Base-by-base conservation (phyloP, 2,797 vertebrate species). In the Garrulus glandarius region DNA sequence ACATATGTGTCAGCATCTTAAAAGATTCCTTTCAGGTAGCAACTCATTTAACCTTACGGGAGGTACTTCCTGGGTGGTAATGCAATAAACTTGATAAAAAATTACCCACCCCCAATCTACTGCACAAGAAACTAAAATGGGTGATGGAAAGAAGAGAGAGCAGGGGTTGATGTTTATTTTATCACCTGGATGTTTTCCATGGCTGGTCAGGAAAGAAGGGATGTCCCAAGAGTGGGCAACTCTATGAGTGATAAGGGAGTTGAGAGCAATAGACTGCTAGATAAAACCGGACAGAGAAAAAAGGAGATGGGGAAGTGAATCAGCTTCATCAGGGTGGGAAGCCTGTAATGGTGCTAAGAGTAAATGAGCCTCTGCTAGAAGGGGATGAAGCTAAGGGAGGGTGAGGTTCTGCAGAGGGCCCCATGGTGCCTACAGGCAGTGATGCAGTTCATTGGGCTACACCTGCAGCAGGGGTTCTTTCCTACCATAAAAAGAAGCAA, bases 91-190 rank as follows among this genome's bases (percentile, higher is more conserved):
- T 41, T 46, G 10, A 19, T 53, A 11, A n/a, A 37, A 76, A 44
- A n/a, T 2, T 2, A 44, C 27, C 13, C 4, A 5, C 10, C 11
- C 21, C 10, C 30, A 43, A 1, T 22, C 16, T 65, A 27, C 32
- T 84, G 61, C 37, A 49, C 41, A 46, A 57, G 43, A 65, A 34
- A 41, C 22, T 49, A 44, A 79, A 69, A 68, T 39, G 18, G 7
- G 43, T 20, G 47, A 53, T 49, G 59, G 57, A 60, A 83, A 18
- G 43, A 65, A 88, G 47, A 56, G 46, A 50, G 15, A 39, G 26
- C 10, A 37, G 32, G 13, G 4, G 5, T 76, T 41, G 7, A 34
- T 65, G 34, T 6, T 57, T 5, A 21, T 39, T 81, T 85, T 65
- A 14, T 72, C 71, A 44, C 30, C 24, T 89, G 50, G 63, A 57